A percentile compares a stretch with the other conserved stretches of the same genome.
Conservation (phyloP, 37 sponge, comb jelly and placozoan genomes). For the Halichondria panicea region DNA sequence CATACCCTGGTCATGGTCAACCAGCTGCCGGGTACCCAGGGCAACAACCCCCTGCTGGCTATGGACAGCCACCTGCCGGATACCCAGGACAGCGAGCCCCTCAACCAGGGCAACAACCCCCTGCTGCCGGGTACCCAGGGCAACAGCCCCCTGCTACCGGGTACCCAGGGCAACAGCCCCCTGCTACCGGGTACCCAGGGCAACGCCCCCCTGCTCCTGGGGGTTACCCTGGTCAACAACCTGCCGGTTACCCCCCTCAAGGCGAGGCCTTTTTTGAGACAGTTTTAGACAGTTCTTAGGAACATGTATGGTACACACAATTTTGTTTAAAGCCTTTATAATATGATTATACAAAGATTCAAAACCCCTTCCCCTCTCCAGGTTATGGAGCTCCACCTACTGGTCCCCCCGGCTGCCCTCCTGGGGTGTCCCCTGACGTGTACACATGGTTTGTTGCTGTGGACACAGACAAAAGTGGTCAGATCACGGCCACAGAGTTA, state of each 20-base stretch:
- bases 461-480: constrained; percentile 72
- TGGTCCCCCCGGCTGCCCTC: constrained; percentile 44
- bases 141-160: constrained; percentile 21
- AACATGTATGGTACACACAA: neutral
- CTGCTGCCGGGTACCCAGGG: constrained; percentile 10
- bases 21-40: constrained; percentile 43
- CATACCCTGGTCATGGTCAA: constrained; percentile 31
- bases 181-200: constrained; percentile 38
- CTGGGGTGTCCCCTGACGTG: constrained; percentile 66
- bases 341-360: neutral
- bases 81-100: neutral
- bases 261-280: neutral
- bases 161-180: constrained; percentile 33
- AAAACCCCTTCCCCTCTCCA: neutral
- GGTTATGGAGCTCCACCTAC: neutral
- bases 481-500: constrained; percentile 70
- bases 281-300: neutral
- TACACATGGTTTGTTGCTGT: constrained; percentile 80
- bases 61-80: neutral
- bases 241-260: constrained; percentile 28
- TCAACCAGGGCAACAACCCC: constrained; percentile 19
- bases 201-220: constrained; percentile 2
- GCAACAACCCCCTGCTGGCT: constrained; percentile 37
- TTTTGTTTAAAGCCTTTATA: neutral
- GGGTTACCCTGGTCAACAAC: constrained; percentile 54